A percentile compares a stretch with the other conserved stretches of the same genome.
Conservation (phyloP, 2,113 vertebrate genomes). For the Brevimyrus niger region DNA sequence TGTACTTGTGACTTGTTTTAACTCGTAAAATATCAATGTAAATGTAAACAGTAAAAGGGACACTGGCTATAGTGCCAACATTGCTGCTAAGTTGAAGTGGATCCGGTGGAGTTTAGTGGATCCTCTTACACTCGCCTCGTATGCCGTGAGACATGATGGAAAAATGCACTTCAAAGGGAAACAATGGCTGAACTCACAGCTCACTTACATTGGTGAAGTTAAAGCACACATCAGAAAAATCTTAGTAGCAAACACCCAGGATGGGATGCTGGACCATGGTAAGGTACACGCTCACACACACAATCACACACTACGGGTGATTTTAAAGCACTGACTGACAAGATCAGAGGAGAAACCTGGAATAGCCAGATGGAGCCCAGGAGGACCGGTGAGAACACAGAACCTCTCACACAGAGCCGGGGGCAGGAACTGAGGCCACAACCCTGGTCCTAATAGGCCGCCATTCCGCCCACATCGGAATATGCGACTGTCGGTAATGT, state of each 20-base stretch:
- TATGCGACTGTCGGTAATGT: background rate
- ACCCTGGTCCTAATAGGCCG: background rate
- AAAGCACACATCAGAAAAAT: background rate
- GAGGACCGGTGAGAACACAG: background rate
- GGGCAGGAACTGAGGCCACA: background rate
- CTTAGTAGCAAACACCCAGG: background rate
- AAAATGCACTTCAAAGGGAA: background rate
- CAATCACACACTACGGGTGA: background rate
- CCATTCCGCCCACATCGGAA: background rate
- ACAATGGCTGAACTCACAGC: background rate
- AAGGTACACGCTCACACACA: background rate
- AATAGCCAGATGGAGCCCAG: background rate
- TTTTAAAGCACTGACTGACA: background rate
- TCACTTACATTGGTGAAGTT: background rate
- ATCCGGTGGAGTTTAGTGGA: background rate
- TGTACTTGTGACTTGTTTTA: background rate
- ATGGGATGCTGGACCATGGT: background rate
- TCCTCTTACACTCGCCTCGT: background rate
- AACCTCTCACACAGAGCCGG: background rate
- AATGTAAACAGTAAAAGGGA: background rate
- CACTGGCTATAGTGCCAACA: background rate
- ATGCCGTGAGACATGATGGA: background rate
- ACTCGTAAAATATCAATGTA: background rate
- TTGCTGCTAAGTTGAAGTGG: background rate
- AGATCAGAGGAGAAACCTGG: background rate